Evolutionary conservation across 2,113 vertebrate genomes (phyloP).

Genomic region (Zosterops pallidus): DNA sequence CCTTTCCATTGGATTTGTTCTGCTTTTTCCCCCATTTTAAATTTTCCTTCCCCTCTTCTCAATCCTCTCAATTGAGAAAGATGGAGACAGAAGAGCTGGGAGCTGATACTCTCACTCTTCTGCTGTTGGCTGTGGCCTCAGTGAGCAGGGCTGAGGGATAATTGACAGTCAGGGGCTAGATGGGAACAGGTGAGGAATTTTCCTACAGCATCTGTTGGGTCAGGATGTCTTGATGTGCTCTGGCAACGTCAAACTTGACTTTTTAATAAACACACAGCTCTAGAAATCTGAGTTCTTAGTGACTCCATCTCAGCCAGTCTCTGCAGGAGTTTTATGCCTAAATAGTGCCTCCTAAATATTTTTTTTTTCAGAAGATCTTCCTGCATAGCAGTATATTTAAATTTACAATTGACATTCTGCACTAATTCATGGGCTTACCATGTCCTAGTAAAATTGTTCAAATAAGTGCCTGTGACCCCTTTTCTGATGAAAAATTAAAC

Average conservation of each 20-base stretch:
- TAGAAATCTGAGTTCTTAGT: not conserved
- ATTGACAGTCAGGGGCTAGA: not conserved
- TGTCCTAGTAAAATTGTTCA: not conserved
- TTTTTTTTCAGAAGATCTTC: not conserved
- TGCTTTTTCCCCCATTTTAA: not conserved
- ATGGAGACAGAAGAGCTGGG: not conserved
- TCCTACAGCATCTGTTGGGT: not conserved
- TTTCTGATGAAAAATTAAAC: conserved; percentile 5
- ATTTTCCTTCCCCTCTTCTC: not conserved
- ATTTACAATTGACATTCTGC: not conserved
- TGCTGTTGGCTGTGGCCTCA: not conserved
- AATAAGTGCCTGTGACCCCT: not conserved
- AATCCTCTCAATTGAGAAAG: not conserved
- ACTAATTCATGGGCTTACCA: not conserved
- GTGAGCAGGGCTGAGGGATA: not conserved
- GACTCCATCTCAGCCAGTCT: not conserved
- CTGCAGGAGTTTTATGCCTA: not conserved
- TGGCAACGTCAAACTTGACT: not conserved
- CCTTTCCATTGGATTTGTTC: not conserved
- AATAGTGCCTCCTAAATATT: not conserved
- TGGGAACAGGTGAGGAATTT: not conserved
- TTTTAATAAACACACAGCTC: not conserved
- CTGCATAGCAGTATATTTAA: not conserved
- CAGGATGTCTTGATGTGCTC: not conserved
- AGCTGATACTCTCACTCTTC: not conserved